These are phyloP conservation scores for Xestia sexstrigata DNA, from an alignment of 2,888 invertebrate genomes.

Conservation along the genomic window DNA sequence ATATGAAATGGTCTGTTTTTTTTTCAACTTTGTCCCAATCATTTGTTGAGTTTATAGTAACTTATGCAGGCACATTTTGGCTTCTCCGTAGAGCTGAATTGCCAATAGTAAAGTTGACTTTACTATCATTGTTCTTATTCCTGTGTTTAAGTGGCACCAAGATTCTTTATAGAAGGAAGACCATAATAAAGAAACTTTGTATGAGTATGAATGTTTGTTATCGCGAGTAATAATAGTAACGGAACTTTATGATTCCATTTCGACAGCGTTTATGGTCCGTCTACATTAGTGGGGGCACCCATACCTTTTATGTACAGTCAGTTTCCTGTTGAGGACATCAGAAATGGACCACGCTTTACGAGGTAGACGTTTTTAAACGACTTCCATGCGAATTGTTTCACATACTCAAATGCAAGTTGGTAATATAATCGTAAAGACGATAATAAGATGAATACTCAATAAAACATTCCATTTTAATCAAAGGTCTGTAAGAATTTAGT, in stretches of 20 bases:
- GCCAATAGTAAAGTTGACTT: background rate
- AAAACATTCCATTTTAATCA: background rate
- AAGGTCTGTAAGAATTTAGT: background rate
- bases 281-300: conserved; percentile 2
- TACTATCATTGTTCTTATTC: background rate
- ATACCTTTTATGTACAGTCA: background rate
- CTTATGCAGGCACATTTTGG: background rate
- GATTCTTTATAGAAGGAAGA: background rate
- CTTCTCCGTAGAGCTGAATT: background rate
- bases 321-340: background rate
- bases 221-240: conserved; percentile 14
- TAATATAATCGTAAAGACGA: background rate
- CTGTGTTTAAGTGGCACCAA: background rate
- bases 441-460: background rate
- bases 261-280: conserved; percentile 6
- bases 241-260: conserved; percentile 9
- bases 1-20: background rate
- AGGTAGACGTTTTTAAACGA: background rate
- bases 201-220: background rate
- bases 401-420: background rate
- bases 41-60: background rate
- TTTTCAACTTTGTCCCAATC: background rate
- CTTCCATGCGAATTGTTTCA: background rate
- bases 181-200: conserved; percentile 9
- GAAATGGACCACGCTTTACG: background rate